These are phyloP conservation scores for Apotomis turbidana DNA, from an alignment of 2,888 invertebrate genomes.

Conservation along the genomic window DNA sequence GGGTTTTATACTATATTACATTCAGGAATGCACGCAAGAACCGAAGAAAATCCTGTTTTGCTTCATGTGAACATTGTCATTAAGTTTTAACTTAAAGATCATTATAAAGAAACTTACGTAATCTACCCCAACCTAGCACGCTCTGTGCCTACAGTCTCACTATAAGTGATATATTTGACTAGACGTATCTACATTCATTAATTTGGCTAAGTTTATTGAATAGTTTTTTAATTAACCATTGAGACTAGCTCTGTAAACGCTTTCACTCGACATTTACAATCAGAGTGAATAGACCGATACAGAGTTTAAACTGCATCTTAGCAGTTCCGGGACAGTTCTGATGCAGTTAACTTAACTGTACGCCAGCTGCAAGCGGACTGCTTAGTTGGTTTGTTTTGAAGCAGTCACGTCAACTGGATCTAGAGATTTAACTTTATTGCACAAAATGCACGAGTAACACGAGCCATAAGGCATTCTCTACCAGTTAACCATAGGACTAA, in stretches of 20 bases:
- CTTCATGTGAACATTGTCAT: neutral
- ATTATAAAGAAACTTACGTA: neutral
- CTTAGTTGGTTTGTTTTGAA: too few relatives aligned
- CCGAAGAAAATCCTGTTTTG: neutral
- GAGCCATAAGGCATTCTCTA: too few relatives aligned
- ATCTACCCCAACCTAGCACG: slow-evolving; percentile 49
- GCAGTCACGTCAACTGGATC: too few relatives aligned
- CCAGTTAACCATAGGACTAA: too few relatives aligned
- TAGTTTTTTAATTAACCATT: slow-evolving; percentile 39
- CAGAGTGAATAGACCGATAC: slow-evolving; percentile 6
- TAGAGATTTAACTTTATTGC: too few relatives aligned
- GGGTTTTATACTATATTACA: too few relatives aligned
- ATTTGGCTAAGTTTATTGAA: slow-evolving; percentile 36
- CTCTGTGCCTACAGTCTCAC: slow-evolving; percentile 52
- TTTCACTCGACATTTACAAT: slow-evolving; percentile 7
- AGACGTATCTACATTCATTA: slow-evolving; percentile 54
- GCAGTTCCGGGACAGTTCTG: too few relatives aligned
- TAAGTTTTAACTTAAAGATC: neutral
- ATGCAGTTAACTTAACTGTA: too few relatives aligned
- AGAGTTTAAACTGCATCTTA: too few relatives aligned
- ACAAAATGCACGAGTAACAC: too few relatives aligned
- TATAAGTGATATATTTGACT: slow-evolving; percentile 61
- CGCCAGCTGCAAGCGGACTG: too few relatives aligned
- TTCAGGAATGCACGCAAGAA: too few relatives aligned
- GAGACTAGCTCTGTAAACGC: slow-evolving; percentile 30